A percentile compares a stretch with the other conserved stretches of the same genome.
Evolutionary conservation across 2,113 vertebrate species (phyloP).

Genomic region (Chionodraco myersi): DNA sequence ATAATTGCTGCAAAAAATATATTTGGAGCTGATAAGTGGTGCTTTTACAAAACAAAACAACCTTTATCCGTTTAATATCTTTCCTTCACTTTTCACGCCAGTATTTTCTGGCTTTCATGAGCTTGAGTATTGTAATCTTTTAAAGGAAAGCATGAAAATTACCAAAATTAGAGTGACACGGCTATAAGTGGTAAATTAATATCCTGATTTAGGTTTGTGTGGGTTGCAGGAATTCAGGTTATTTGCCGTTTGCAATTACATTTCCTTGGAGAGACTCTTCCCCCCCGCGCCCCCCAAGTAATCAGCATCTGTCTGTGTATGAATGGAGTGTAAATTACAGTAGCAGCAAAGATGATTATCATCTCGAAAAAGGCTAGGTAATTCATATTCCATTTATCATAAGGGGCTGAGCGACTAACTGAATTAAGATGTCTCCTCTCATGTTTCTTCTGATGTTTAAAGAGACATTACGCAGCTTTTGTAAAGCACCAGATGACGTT

Average conservation of each 20-base stretch:
- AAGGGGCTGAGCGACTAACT: neutral
- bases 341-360: neutral
- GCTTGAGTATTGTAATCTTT: constrained; percentile 23
- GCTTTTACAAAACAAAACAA: neutral
- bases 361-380: neutral
- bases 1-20: neutral
- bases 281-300: neutral
- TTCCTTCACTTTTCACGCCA: constrained; percentile 2
- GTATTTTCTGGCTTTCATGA: constrained; percentile 8
- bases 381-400: neutral
- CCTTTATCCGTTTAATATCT: constrained; percentile 7
- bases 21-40: neutral
- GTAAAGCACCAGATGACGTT: neutral
- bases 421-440: neutral
- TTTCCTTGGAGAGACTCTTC: neutral
- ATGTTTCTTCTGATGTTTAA: neutral
- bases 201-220: constrained; percentile 37
- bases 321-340: neutral
- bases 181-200: constrained; percentile 48
- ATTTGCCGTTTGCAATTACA: constrained; percentile 15
- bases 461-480: neutral
- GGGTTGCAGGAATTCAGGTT: constrained; percentile 28
- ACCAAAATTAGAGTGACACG: constrained; percentile 39
- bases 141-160: constrained; percentile 35
- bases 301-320: neutral